Evolutionary conservation across 2,888 invertebrate species (phyloP), one percentile per base, ranked within the genome.

Genomic region (Campoplex capitator): DNA sequence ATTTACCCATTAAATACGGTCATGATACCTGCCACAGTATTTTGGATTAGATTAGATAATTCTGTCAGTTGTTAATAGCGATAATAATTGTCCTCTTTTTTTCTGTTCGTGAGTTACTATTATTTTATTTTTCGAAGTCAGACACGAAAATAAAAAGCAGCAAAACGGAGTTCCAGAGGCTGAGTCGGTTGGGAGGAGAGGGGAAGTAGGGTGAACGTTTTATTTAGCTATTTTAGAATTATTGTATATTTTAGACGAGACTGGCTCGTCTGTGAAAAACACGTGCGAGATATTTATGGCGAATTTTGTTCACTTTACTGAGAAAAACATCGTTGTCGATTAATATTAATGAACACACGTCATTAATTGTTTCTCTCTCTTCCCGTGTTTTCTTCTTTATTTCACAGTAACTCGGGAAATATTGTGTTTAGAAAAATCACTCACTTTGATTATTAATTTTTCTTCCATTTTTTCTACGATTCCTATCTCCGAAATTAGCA

Each of bases 21-120:
- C 92, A 92, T 92, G 92, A 94, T 94, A 93, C 94, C 94, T 94
- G 92, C 91, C 93, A 91, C 94, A 94, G 94, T 94, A 94, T 94
- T 94, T 94, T 91, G 91, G 91, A 93, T 92, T 94, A 94, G 93
- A 92, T 90, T 93, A 93, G 93, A 92, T 90, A 91, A 84, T 90
- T 90, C 80, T 91, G 81, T 91, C 88, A 86, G 80, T 91, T 88
- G 91, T 51, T 54, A 73, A 18, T 54, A 38, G 73, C 38, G 45
- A 51, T 32, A 74, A 68, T 88, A 88, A 76, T 89, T 84, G 79
- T 85, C 84, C 70, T 83, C 83, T 67, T 45, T 48, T 86, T 88
- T 81, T 82, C 78, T 71, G 54, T 78, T 28, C 74, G 32, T 71
- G 75, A 84, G 84, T 82, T 82, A 82, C 32, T 87, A 32, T 32